Evolutionary conservation across 2,888 invertebrate genomes (phyloP).

Genomic region (Orthonevra nobilis): DNA sequence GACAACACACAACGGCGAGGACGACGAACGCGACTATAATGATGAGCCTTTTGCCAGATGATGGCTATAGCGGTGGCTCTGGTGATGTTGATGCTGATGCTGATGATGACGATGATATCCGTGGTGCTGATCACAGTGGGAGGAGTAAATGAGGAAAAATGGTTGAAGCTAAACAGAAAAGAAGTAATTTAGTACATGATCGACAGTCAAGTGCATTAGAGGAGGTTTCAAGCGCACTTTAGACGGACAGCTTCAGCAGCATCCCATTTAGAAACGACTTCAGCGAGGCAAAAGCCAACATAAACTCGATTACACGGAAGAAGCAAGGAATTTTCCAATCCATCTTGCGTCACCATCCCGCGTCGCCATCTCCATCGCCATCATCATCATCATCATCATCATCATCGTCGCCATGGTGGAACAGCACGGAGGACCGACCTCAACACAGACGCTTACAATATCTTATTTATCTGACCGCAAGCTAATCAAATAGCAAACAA

Average conservation of each 20-base stretch:
- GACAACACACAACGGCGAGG: neutral
- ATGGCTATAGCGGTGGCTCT: no score
- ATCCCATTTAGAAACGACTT: constrained; percentile 32
- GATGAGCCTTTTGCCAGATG: constrained; percentile 50
- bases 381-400: neutral
- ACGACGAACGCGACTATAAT: constrained; percentile 28
- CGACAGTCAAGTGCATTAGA: constrained; percentile 66
- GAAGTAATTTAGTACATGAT: constrained; percentile 69
- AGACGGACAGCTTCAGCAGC: constrained; percentile 42
- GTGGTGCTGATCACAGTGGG: constrained; percentile 46
- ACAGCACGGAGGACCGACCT: neutral
- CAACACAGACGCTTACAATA: constrained; percentile 39
- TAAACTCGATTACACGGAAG: constrained; percentile 68
- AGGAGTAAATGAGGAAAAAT: constrained; percentile 64
- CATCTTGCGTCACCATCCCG: constrained; percentile 56
- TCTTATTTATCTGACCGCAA: constrained; percentile 68
- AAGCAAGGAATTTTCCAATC: constrained; percentile 64
- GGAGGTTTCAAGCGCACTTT: constrained; percentile 60
- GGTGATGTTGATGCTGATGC: constrained; percentile 33
- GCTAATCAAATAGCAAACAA: constrained; percentile 69
- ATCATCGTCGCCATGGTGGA: constrained; percentile 27
- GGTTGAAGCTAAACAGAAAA: constrained; percentile 26
- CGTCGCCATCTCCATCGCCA: constrained; percentile 46
- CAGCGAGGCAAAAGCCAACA: constrained; percentile 37
- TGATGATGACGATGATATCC: constrained; percentile 20